phyloP scores from a whole-genome alignment of 1,140 invertebrate genomes.

The Lordiphosa collinella region DNA sequence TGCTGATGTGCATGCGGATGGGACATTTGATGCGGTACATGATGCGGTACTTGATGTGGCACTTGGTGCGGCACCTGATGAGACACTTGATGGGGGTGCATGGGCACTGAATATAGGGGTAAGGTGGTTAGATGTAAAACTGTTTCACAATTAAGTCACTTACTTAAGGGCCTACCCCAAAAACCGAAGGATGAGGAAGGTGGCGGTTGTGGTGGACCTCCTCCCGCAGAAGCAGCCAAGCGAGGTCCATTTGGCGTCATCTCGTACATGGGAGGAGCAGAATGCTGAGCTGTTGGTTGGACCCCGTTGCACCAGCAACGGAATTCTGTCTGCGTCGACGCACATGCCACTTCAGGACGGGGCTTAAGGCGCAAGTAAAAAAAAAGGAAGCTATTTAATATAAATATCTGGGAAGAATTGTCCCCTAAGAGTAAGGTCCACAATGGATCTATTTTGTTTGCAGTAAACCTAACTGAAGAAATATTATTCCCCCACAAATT shows the following conservation, averaged over 20 bases:
- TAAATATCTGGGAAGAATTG: too few species aligned
- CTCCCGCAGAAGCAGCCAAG: conserved; percentile 2
- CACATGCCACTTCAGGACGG: background rate
- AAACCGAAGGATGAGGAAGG: conserved; percentile 9
- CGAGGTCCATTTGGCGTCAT: background rate
- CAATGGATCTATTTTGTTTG: too few species aligned
- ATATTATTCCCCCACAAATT: too few species aligned
- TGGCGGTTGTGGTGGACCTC: background rate
- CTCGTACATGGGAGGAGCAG: background rate
- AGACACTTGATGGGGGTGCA: conserved; percentile 14
- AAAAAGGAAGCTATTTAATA: too few species aligned
- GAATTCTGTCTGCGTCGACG: conserved; percentile 41
- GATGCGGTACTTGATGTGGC: background rate
- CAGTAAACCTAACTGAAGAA: too few species aligned
- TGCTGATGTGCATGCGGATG: conserved; percentile 3
- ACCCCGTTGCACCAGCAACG: conserved; percentile 26
- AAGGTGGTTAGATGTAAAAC: background rate
- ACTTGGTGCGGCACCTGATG: background rate
- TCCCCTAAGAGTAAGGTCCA: too few species aligned
- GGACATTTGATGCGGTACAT: background rate
- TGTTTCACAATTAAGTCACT: background rate
- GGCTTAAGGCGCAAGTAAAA: conserved; percentile 1
- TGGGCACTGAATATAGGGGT: background rate
- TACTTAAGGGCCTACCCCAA: conserved; percentile 35
- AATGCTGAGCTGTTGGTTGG: background rate